Base-by-base conservation (phyloP, 2,888 invertebrate genomes). In the Cataglyphis livida region DNA sequence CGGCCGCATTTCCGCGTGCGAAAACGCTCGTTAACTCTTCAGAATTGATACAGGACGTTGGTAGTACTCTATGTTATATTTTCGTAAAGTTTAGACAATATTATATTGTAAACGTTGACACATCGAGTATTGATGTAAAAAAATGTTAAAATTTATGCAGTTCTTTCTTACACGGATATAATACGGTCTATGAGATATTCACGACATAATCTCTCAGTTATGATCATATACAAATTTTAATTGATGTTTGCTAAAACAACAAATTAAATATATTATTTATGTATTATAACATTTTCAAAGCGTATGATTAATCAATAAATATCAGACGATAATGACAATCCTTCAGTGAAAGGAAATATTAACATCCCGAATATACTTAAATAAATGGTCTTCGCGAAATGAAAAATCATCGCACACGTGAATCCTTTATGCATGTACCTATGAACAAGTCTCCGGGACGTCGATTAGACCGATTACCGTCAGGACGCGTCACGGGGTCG, bases 391-490 rank as follows among this genome's bases (percentile, higher is more conserved):
- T 48, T 10, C 25, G 28, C 18, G 28, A 79, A 79, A 59, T 57
- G 15, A 68, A 75, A 65, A 64, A 64, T 65, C 32, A 15, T 4
- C 32, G 3, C 12, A 41, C 25, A 12, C 18, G 84, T 59, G 78
- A 83, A 84, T 79, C 74, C 73, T 83, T 51, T 28, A 62, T 79
- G 87, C 73, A 78, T 82, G 79, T 83, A 76, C 28, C 75, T 25
- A 38, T 78, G 76, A 66, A 15, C 59, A 41, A 57, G 82, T 88
- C 90, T 90, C 85, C 91, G 88, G 91, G 87, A 91, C 89, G 87
- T 85, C 91, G 90, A 92, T 91, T 92, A 91, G 87, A 89, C 84
- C 85, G 90, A 82, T 75, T 75, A 78, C 68, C 35, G n/a, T 18
- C n/a, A 21, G 32, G 66, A 66, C 66, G 66, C 66, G 73, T 73